Evolutionary conservation across 1,140 invertebrate genomes (phyloP), one percentile per base, ranked within the genome.

Genomic region (Phortica variegata): DNA sequence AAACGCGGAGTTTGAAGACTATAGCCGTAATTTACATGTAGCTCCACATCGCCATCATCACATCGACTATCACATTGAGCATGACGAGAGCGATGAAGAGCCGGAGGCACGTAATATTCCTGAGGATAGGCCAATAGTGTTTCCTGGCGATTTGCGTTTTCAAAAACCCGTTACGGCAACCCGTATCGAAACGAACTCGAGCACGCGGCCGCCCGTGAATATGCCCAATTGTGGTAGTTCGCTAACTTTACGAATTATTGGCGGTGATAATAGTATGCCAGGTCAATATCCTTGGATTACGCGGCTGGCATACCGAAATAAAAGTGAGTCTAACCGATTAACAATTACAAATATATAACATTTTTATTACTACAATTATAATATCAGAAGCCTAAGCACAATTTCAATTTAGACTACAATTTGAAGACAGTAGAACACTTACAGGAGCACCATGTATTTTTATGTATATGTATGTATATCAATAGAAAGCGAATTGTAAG

Each of bases 281-380:
- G 85, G 85, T 7, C 81, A 84, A 49, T 88, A 82, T 71, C 86
- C 86, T 0, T 89, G 87, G 87, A 78, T 88, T 42, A 81, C 77
- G 1, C 74, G 84, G 17, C 69, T 90, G 16, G 87, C 84, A 17
- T 88, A 87, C 58, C 53, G 62, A 9, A 73, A 68, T 46, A 52
- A 54, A 57, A 54, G 61, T 68, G 17, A 70, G 58, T 66, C n/a
- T n/a, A n/a, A n/a, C n/a, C n/a, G n/a, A n/a, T n/a, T n/a, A n/a
- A n/a, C n/a, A n/a, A n/a, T n/a, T n/a, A n/a, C n/a, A n/a, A n/a
- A n/a, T n/a, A n/a, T n/a, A n/a, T n/a, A n/a, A n/a, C n/a, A n/a
- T n/a, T n/a, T n/a, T n/a, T n/a, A n/a, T n/a, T n/a, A n/a, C n/a
- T n/a, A n/a, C n/a, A n/a, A n/a, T n/a, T n/a, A n/a, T n/a, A n/a